Percentiles rank a stretch among this genome's conserved stretches.
These are phyloP conservation scores for Tupaia chinensis DNA, from an alignment of 2,113 vertebrate genomes.

Conservation along the genomic window DNA sequence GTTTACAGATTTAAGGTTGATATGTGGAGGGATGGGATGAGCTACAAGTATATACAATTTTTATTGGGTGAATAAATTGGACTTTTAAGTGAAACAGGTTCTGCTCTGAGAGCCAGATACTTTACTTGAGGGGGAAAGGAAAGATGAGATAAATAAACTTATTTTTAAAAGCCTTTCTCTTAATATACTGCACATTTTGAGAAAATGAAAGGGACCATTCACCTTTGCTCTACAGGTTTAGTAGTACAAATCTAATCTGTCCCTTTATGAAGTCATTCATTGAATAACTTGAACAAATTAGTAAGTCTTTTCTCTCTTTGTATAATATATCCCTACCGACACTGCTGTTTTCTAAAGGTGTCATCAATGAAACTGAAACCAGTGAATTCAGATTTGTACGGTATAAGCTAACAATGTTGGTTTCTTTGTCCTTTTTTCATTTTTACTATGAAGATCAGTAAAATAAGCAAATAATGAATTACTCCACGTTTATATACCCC, in stretches of 20 bases:
- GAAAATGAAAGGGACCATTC: background rate
- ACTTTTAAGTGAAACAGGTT: constrained; percentile 42
- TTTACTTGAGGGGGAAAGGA: background rate
- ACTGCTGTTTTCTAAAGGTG: background rate
- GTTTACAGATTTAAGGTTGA: constrained; percentile 42
- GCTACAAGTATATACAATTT: background rate
- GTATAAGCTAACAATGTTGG: background rate
- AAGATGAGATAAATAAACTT: background rate
- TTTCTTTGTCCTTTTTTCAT: background rate
- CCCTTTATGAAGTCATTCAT: background rate
- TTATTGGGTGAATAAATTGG: constrained; percentile 34
- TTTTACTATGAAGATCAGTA: background rate
- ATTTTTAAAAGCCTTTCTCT: background rate
- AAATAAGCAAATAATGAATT: constrained; percentile 39
- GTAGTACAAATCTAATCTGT: background rate
- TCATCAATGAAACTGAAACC: background rate
- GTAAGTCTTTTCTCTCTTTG: background rate
- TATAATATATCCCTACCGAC: background rate
- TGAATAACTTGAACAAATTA: background rate
- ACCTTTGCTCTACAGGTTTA: background rate
- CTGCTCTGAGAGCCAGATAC: background rate
- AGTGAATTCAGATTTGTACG: background rate
- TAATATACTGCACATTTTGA: background rate
- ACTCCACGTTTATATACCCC: background rate
- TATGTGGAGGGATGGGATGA: background rate